phyloP scores from a whole-genome alignment of 2,888 invertebrate species.

The Xylophagus ater region DNA sequence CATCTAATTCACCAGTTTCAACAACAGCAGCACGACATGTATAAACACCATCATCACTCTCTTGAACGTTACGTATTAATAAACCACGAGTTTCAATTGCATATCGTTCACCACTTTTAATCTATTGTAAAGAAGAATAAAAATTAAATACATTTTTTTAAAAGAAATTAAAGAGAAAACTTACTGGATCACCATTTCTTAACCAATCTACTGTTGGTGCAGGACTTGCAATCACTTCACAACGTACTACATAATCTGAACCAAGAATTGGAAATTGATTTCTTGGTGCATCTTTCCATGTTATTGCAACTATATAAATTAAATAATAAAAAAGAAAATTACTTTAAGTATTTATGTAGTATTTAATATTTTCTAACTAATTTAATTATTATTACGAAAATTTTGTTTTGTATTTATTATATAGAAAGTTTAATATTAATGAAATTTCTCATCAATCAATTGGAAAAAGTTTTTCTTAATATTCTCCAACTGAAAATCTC shows the following conservation, averaged over 20 bases:
- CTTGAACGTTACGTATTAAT: constrained; percentile 62
- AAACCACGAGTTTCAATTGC: constrained; percentile 65
- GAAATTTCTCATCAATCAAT: too few species aligned
- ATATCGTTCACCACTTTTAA: constrained; percentile 58
- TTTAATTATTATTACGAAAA: too few species aligned
- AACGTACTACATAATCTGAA: constrained; percentile 64
- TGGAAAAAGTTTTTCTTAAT: too few species aligned
- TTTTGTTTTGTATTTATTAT: too few species aligned
- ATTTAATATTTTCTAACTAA: too few species aligned
- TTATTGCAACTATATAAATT: constrained; percentile 59
- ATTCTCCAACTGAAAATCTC: too few species aligned
- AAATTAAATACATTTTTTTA: neutral
- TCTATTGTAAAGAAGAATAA: constrained; percentile 39
- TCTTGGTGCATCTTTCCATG: constrained; percentile 74
- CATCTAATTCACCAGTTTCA: constrained; percentile 65
- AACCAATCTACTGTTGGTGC: constrained; percentile 79
- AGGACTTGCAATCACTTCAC: constrained; percentile 76
- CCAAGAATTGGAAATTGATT: constrained; percentile 72
- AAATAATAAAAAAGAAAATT: constrained; percentile 4
- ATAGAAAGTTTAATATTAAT: too few species aligned
- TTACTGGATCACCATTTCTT: constrained; percentile 59
- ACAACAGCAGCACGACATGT: constrained; percentile 78
- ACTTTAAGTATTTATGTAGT: neutral
- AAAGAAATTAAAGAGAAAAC: constrained; percentile 4
- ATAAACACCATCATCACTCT: constrained; percentile 76